These are phyloP conservation scores for Chloroclysta siterata DNA, from an alignment of 2,888 invertebrate genomes.

Conservation along the genomic window DNA sequence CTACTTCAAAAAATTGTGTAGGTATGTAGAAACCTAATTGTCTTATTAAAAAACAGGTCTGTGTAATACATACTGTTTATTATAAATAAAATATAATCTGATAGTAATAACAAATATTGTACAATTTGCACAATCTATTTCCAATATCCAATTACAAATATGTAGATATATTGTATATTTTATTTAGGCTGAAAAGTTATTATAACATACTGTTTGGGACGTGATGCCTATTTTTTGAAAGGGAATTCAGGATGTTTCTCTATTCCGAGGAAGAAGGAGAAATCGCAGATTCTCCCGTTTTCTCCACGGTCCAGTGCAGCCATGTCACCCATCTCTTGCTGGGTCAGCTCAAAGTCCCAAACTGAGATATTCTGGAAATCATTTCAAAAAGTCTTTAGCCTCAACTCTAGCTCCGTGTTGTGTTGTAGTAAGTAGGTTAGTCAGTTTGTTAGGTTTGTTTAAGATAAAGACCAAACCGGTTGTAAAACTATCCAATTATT, in stretches of 20 bases:
- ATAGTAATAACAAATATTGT: not conserved
- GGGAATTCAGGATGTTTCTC: constrained; percentile 90
- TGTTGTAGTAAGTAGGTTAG: too few species aligned
- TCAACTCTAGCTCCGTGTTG: too few species aligned
- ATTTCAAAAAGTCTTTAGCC: not conserved
- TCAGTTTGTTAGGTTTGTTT: too few species aligned
- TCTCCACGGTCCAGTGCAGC: constrained; percentile 87
- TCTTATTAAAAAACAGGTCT: constrained; percentile 2
- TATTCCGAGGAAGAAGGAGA: constrained; percentile 87
- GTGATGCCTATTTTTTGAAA: constrained; percentile 74
- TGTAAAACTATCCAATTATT: not conserved
- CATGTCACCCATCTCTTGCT: constrained; percentile 86
- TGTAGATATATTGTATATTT: not conserved
- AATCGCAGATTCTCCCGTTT: constrained; percentile 88
- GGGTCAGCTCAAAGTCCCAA: constrained; percentile 89
- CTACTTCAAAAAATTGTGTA: too few species aligned
- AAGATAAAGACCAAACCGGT: not conserved
- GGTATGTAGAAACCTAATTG: too few species aligned
- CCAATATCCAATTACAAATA: constrained; percentile 8
- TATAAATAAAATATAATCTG: not conserved
- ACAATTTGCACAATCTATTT: constrained; percentile 11
- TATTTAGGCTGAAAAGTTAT: constrained; percentile 12
- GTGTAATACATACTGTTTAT: not conserved
- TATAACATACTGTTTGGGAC: not conserved
- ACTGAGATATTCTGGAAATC: constrained; percentile 87